Evolutionary conservation across 2,797 vertebrate species (phyloP), one percentile per base, ranked within the genome.

Genomic region (Cossypha caffra): DNA sequence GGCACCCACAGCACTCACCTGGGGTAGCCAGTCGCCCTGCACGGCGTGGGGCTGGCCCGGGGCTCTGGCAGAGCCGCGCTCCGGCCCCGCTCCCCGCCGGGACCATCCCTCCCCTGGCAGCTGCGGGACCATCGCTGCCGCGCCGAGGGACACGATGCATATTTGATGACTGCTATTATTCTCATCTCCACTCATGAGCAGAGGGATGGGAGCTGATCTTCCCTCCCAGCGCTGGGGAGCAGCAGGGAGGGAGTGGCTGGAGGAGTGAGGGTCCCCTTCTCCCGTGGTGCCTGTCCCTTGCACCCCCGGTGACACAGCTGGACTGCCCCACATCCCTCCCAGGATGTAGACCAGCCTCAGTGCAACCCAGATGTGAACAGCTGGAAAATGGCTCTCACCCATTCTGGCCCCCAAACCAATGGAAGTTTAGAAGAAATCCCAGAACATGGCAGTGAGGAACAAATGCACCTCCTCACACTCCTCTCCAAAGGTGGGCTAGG

Each of bases 151-250:
- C 96, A 87, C 97, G 55, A 98, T 99, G 97, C 98, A 99, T 99
- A 98, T 99, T 99, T 99, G 98, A 99, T 99, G 98, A 96, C 7
- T 42, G 92, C 98, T 98, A 98, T 99, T 99, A 99, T 99, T 98
- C 97, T 97, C 97, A 96, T 98, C 98, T 98, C 98, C 95, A 87
- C 93, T 96, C 94, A 51, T 90, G 98, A 98, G 98, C 97, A 62
- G 95, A 96, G 97, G 29, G 38, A 43, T 13, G 59, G 95, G 97
- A 95, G 97, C 97, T 97, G 89, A 98, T 94, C 94, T 95, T 95
- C 96, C 96, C 43, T 64, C 74, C 4, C 81, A 20, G 74, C 47
- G 85, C 63, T 8, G 28, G 54, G 67, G n/a, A 82, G 50, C 1
- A 1, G 8, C 40, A 11, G 26, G 77, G 68, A 47, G 9, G 26